Conservation (phyloP, 2,113 vertebrate species). For the Anas platyrhynchos region DNA sequence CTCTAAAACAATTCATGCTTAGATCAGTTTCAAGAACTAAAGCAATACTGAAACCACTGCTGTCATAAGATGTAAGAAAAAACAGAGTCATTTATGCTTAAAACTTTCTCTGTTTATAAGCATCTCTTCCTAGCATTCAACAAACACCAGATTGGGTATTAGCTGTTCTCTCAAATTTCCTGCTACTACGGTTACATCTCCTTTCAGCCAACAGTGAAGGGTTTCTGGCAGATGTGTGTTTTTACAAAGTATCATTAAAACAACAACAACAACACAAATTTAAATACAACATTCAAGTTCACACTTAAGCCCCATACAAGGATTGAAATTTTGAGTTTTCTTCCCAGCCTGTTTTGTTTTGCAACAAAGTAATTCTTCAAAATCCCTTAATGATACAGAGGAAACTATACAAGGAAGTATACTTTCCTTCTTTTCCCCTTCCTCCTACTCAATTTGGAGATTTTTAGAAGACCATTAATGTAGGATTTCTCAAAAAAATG, state of each 20-base stretch:
- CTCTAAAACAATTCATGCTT: not conserved
- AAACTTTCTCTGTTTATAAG: not conserved
- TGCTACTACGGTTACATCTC: not conserved
- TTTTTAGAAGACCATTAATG: not conserved
- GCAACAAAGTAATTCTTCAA: not conserved
- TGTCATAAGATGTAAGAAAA: not conserved
- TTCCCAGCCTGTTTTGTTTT: not conserved
- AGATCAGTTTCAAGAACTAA: not conserved
- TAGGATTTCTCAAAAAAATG: not conserved
- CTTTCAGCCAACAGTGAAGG: not conserved
- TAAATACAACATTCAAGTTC: not conserved
- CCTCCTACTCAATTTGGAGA: not conserved
- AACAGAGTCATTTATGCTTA: not conserved
- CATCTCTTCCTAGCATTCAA: not conserved
- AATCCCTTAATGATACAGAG: not conserved
- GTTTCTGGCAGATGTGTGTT: not conserved
- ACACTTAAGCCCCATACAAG: not conserved
- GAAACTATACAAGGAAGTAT: not conserved
- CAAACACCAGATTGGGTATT: not conserved
- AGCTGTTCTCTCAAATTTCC: not conserved
- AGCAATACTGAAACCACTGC: not conserved
- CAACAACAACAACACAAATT: not conserved
- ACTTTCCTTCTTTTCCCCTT: not conserved
- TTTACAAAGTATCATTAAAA: not conserved
- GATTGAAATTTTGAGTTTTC: not conserved